Base-by-base conservation (phyloP, 2,888 invertebrate species). In the Tachystola acroxantha region DNA sequence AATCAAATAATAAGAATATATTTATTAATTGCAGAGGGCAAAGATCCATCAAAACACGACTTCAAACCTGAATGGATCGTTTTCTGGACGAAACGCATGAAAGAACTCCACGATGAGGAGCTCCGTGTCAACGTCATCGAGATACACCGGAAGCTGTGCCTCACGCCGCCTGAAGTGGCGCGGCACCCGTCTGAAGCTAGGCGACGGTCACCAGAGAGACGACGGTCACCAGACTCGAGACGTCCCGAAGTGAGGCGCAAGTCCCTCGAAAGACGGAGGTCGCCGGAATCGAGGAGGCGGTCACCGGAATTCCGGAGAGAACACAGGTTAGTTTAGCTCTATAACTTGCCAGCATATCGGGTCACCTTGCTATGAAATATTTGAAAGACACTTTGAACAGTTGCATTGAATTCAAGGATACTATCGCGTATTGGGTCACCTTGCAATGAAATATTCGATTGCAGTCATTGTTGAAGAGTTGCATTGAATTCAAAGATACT, bases 41-140 rank as follows among this genome's bases (percentile, higher is more conserved):
- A 91, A 65, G 94, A 96, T 65, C 92, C 94, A 0, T 88, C 91
- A 20, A 92, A 91, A 46, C 91, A 95, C 63, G 95, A 96, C 62
- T 96, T 94, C 65, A 95, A 95, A 53, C 94, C 95, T 0, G 96
- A 96, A 58, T 96, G 96, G 96, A 95, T 95, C 35, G 78, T 90
- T 34, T 95, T 91, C 68, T 96, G 96, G 96, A 94, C 94, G 54
- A 90, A 90, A 40, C 89, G 94, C 7, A 94, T 95, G 92, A 91
- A 92, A 37, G 94, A 94, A 47, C 70, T 96, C 5, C 93, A 94
- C 58, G 89, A 90, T 16, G 90, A 90, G 9, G 92, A 94, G 53
- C 61, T 94, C 3, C 89, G 90, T 37, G 76, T 82, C 10, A 88
- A 91, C 39, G 91, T 93, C 46, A 88, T 89, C 35, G 94, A 94